phyloP scores from a whole-genome alignment of 2,113 vertebrate species.

The Lepisosteus oculatus region DNA sequence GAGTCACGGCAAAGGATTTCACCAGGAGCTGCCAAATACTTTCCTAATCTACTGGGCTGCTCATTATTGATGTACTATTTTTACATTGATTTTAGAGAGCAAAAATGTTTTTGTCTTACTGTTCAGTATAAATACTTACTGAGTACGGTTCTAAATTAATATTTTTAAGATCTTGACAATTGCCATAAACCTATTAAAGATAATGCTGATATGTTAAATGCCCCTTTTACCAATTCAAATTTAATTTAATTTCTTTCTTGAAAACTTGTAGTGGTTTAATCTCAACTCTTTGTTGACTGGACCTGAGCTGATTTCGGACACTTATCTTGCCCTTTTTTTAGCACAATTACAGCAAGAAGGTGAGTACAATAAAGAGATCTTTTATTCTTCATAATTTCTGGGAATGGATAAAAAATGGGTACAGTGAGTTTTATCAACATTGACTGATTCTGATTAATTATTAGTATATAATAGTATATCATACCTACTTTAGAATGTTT shows the following conservation, averaged over 20 bases:
- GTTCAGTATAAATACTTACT: too few relatives aligned
- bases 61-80: background rate
- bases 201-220: too few relatives aligned
- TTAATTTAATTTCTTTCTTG: conserved; percentile 48
- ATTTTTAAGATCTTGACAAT: too few relatives aligned
- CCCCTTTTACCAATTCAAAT: conserved; percentile 11
- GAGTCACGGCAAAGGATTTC: too few relatives aligned
- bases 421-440: background rate
- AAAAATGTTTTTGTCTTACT: conserved; percentile 12
- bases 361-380: conserved; percentile 42
- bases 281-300: conserved; percentile 97
- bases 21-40: too few relatives aligned
- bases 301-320: conserved; percentile 98
- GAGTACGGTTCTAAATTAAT: too few relatives aligned
- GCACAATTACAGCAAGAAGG: conserved; percentile 98
- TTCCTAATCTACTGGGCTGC: too few relatives aligned
- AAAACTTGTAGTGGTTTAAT: conserved; percentile 91
- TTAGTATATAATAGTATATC: too few relatives aligned
- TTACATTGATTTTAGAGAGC: background rate
- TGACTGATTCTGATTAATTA: background rate
- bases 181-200: too few relatives aligned
- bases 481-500: too few relatives aligned
- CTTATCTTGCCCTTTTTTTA: conserved; percentile 96
- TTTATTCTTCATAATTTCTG: background rate
- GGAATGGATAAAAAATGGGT: background rate